Evolutionary conservation across 2,797 vertebrate species (phyloP).

Genomic region (Enteromius afrohamiltoni): DNA sequence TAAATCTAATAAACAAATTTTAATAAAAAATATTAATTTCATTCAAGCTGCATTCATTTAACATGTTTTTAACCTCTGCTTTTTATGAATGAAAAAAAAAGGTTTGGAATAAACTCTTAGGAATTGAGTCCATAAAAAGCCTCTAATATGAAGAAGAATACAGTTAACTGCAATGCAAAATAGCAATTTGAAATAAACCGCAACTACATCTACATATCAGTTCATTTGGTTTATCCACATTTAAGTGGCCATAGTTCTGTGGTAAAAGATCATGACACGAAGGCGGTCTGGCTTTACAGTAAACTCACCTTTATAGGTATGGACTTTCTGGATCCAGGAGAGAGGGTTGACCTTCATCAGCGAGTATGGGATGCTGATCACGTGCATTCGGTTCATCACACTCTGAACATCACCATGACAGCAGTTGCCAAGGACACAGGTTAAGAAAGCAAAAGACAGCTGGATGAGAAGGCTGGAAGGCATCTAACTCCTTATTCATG

Average conservation of each 20-base stretch:
- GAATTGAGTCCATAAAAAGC: background rate
- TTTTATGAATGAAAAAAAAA: background rate
- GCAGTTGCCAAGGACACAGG: constrained; percentile 24
- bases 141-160: background rate
- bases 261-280: background rate
- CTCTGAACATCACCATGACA: constrained; percentile 76
- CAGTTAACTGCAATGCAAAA: background rate
- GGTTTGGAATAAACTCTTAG: background rate
- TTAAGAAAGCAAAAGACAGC: background rate
- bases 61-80: background rate
- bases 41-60: background rate
- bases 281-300: background rate
- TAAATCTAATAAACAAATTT: no score
- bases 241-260: background rate
- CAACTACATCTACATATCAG: background rate
- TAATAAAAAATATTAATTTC: no score
- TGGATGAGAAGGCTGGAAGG: background rate
- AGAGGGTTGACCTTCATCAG: constrained; percentile 98
- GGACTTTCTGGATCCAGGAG: constrained; percentile 98
- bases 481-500: background rate
- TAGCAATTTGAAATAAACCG: background rate
- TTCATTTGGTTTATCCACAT: background rate
- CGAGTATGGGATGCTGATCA: constrained; percentile 94
- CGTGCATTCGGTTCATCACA: constrained; percentile 94
- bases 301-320: constrained; percentile 88